Base-by-base conservation (phyloP, 2,113 vertebrate genomes). In the Chauna torquata region DNA sequence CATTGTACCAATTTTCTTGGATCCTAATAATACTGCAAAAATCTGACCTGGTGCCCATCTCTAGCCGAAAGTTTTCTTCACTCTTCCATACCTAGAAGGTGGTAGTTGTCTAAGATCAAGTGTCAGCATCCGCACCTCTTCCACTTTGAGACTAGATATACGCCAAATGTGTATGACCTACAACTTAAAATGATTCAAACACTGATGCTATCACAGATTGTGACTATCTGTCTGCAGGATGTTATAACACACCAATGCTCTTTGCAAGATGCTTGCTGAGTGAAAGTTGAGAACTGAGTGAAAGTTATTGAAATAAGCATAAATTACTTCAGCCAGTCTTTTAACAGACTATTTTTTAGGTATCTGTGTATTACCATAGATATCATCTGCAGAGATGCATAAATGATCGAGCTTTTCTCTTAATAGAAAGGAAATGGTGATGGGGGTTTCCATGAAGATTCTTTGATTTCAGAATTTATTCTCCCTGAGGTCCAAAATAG, bases 391-490 rank as follows among this genome's bases (percentile, higher is more conserved):
- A 90, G 91, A 95, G 78, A 92, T 91, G 92, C 83, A 91, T 96
- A 94, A 97, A 89, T 84, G 89, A 95, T 92, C 1, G 38, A 87
- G 78, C 47, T 87, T 76, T 77, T 84, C 77, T 78, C 81, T 91
- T 94, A 97, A 92, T 72, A 91, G 88, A 95, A 91, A 91, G 93
- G 94, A 96, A 97, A 91, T 91, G 93, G 89, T 96, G 94, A 96
- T 94, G 94, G 96, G 93, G 86, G 91, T 96, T 97, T 97, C 91
- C 81, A 91, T 47, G 84, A 97, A 95, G 84, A 82, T 89, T 94
- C 96, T 96, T 97, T 95, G 95, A 96, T 96, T 97, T 97, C 91
- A 89, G 89, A 96, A 96, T 97, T 95, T 95, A 95, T 96, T 96
- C 91, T 91, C 97, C 95, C 96, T 79, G 66, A 96, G 94, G 97